Conservation (phyloP, 2,797 vertebrate species). For the Pelobates cultripes region DNA sequence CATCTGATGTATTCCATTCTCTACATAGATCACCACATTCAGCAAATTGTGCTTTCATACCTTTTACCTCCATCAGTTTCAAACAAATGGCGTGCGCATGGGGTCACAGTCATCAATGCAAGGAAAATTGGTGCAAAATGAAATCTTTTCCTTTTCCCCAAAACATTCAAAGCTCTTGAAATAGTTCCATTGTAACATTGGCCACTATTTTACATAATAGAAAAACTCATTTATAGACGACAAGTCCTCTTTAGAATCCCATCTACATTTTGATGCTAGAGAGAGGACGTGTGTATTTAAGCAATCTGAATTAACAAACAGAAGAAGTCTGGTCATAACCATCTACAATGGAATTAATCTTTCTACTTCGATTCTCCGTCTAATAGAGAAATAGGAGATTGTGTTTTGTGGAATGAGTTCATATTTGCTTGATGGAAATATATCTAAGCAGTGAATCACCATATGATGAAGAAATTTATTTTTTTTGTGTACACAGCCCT, state of each 20-base stretch:
- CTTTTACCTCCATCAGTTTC: too few relatives aligned
- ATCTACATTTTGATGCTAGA: not conserved
- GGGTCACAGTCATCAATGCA: too few relatives aligned
- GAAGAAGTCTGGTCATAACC: slow-evolving; percentile 2
- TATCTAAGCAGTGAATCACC: too few relatives aligned
- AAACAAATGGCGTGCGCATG: too few relatives aligned
- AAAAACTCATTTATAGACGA: not conserved
- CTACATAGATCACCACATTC: too few relatives aligned
- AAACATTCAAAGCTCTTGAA: not conserved
- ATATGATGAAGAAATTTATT: too few relatives aligned
- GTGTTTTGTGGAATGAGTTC: not conserved
- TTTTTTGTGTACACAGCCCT: too few relatives aligned
- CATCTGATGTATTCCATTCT: too few relatives aligned
- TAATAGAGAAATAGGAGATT: not conserved
- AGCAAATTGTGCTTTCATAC: too few relatives aligned
- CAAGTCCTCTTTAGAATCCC: not conserved
- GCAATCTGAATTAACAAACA: slow-evolving; percentile 7
- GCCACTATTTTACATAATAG: not conserved
- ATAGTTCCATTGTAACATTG: not conserved
- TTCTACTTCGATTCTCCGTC: slow-evolving; percentile 22
- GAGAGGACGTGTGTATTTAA: slow-evolving; percentile 6
- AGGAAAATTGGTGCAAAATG: too few relatives aligned
- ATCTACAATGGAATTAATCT: not conserved
- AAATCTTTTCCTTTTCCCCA: too few relatives aligned
- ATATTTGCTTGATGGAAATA: too few relatives aligned